Conservation (phyloP, 2,888 invertebrate species). For the Diploptera punctata region DNA sequence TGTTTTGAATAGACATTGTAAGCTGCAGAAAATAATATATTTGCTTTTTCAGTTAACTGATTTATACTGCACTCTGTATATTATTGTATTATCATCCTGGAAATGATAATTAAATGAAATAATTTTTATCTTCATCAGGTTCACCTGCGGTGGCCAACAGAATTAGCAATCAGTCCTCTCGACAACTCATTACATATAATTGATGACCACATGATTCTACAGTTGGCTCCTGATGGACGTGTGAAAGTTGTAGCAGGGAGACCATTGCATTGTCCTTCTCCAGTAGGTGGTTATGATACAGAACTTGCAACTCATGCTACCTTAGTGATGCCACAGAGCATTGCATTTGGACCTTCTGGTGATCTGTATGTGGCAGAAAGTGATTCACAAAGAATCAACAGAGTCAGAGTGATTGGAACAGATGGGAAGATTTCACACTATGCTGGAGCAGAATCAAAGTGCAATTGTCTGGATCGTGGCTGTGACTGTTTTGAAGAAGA, state of each 20-base stretch:
- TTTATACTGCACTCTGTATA: no score
- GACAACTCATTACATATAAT: conserved; percentile 96
- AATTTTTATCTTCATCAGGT: conserved; percentile 58
- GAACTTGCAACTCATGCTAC: conserved; percentile 92
- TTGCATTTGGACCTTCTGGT: conserved; percentile 92
- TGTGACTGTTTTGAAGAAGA: conserved; percentile 94
- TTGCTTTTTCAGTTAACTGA: no score
- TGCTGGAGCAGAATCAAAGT: conserved; percentile 93
- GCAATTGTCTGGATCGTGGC: conserved; percentile 89
- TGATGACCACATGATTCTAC: conserved; percentile 94
- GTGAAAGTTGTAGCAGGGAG: conserved; percentile 93
- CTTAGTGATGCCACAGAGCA: conserved; percentile 91
- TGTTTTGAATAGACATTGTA: no score
- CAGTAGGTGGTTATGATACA: conserved; percentile 77
- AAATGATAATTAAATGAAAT: not conserved
- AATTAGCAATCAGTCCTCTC: conserved; percentile 90
- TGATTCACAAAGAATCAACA: conserved; percentile 92
- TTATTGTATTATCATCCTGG: no score
- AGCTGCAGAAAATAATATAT: no score
- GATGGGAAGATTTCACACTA: conserved; percentile 94
- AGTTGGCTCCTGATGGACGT: conserved; percentile 88
- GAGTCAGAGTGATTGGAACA: conserved; percentile 88
- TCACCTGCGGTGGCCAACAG: conserved; percentile 95
- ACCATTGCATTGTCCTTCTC: conserved; percentile 90
- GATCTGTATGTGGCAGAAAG: conserved; percentile 95